Conservation (phyloP, 2,888 invertebrate genomes). For the Drosophila kanekoi region DNA sequence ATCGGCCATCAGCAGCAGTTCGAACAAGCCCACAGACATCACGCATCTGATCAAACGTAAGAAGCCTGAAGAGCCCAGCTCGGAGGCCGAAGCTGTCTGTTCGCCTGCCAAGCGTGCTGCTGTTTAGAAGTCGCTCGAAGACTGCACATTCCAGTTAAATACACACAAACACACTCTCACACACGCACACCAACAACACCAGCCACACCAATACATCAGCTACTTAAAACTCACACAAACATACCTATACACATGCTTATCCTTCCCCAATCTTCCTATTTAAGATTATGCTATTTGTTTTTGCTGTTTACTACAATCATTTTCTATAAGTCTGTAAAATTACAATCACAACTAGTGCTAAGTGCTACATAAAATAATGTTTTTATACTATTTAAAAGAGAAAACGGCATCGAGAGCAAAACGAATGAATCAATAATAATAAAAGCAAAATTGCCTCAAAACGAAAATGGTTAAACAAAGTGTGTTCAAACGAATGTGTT, state of each 20-base stretch:
- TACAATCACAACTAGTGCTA: slow-evolving; percentile 79
- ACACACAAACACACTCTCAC: slow-evolving; percentile 28
- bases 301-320: slow-evolving; percentile 57
- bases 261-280: slow-evolving; percentile 34
- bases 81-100: slow-evolving; percentile 83
- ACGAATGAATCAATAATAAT: slow-evolving; percentile 37
- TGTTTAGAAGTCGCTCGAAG: slow-evolving; percentile 65
- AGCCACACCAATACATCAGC: slow-evolving; percentile 38
- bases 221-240: slow-evolving; percentile 48
- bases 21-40: slow-evolving; percentile 89
- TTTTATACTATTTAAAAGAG: slow-evolving; percentile 66
- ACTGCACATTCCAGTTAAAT: slow-evolving; percentile 70
- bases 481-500: neutral
- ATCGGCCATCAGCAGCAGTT: slow-evolving; percentile 85
- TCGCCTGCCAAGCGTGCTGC: slow-evolving; percentile 88
- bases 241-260: slow-evolving; percentile 32
- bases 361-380: slow-evolving; percentile 66
- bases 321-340: slow-evolving; percentile 75
- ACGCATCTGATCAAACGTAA: slow-evolving; percentile 93
- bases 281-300: slow-evolving; percentile 53
- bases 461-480: neutral
- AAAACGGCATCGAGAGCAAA: slow-evolving; percentile 24
- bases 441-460: slow-evolving; percentile 44
- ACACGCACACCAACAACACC: slow-evolving; percentile 13
- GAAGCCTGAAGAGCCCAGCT: slow-evolving; percentile 87